Conservation (phyloP, 2,888 invertebrate species). For the Eugnorisma glareosa region DNA sequence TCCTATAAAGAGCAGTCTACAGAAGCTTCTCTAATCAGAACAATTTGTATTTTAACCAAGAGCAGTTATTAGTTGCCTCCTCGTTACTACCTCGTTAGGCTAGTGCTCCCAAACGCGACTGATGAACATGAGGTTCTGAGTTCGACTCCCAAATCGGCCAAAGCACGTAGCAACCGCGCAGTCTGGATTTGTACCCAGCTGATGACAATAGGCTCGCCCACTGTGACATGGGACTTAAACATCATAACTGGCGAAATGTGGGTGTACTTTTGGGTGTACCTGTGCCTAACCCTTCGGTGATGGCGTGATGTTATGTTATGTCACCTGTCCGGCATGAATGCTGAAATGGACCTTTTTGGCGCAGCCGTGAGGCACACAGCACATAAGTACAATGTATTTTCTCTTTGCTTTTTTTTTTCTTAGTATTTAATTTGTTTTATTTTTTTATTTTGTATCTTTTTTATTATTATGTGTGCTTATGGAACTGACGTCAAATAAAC, state of each 20-base stretch:
- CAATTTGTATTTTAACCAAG: neutral
- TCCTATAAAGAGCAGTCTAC: neutral
- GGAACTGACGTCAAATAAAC: no score
- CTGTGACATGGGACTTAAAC: neutral
- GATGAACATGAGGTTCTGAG: neutral
- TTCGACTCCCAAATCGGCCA: neutral
- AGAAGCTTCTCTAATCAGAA: neutral
- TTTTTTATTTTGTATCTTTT: no score
- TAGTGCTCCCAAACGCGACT: neutral
- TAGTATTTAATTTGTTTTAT: no score
- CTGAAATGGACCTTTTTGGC: no score
- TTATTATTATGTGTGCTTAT: no score
- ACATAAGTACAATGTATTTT: no score
- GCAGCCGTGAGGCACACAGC: no score
- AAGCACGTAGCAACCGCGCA: neutral
- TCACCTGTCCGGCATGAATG: no score
- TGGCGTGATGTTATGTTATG: neutral
- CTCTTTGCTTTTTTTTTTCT: no score
- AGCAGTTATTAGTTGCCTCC: neutral
- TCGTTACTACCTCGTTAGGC: neutral
- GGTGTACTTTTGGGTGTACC: neutral
- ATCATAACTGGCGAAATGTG: neutral
- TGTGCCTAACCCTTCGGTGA: neutral
- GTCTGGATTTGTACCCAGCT: neutral
- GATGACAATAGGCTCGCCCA: neutral